These are phyloP conservation scores for Leucophenga montana DNA, from an alignment of 2,888 invertebrate species.

Conservation along the genomic window DNA sequence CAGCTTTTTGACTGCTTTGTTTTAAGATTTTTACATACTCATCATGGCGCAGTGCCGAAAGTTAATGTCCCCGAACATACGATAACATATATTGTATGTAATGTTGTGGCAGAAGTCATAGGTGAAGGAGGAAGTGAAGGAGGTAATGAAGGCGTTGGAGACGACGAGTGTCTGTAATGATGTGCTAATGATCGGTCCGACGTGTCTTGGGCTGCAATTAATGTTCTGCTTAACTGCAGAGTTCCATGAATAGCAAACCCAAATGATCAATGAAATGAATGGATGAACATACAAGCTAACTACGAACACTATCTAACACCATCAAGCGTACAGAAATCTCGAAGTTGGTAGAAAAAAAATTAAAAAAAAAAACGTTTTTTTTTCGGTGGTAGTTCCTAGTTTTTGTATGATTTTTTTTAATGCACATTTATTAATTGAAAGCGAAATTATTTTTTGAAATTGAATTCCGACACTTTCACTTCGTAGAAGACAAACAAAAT, in stretches of 20 bases:
- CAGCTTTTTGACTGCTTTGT: no score
- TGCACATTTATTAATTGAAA: slow-evolving; percentile 61
- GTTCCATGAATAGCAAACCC: background rate
- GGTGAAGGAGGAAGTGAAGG: no score
- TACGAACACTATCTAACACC: background rate
- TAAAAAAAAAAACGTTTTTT: no score
- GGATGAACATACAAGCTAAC: background rate
- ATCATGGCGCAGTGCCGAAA: no score
- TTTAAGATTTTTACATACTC: no score
- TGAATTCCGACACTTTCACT: slow-evolving; percentile 61
- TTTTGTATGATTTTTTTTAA: background rate
- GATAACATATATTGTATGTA: no score
- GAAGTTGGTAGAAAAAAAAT: no score
- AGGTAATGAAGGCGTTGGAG: no score
- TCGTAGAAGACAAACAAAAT: background rate
- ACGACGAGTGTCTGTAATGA: slow-evolving; percentile 3
- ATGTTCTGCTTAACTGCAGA: background rate
- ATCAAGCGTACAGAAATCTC: background rate
- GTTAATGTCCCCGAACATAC: no score
- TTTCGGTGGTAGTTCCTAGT: background rate
- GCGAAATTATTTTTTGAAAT: slow-evolving; percentile 59
- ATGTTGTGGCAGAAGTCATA: no score
- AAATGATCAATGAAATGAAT: no score
- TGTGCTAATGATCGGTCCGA: slow-evolving; percentile 16
- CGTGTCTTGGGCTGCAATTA: slow-evolving; percentile 4